Percentiles rank a stretch among this genome's conserved stretches.
Evolutionary conservation across 2,113 vertebrate genomes (phyloP).

Genomic region (Scomber scombrus): DNA sequence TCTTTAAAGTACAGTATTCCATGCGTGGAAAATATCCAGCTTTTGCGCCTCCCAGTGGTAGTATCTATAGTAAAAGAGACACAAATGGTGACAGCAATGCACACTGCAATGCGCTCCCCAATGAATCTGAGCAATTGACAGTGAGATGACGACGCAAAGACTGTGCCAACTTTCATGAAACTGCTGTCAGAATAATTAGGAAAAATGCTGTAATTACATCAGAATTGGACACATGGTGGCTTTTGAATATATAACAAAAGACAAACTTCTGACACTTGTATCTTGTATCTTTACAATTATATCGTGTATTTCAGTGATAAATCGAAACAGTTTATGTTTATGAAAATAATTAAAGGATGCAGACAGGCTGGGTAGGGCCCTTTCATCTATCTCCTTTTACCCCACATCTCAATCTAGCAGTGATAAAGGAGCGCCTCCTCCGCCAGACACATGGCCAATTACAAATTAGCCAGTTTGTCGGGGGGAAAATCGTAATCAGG

Average conservation of each 20-base stretch:
- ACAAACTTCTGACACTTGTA: neutral
- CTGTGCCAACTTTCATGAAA: neutral
- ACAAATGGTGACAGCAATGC: no score
- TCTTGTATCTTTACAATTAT: neutral
- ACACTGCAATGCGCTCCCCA: no score
- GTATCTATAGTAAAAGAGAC: no score
- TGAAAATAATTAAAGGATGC: conserved; percentile 33
- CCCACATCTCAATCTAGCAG: conserved; percentile 68
- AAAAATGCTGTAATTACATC: neutral
- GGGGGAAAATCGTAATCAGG: conserved; percentile 82
- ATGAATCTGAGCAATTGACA: no score
- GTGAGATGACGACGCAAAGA: neutral
- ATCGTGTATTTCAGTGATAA: neutral
- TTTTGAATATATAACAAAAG: neutral
- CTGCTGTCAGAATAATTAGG: neutral
- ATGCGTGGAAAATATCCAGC: neutral
- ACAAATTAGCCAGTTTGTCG: conserved; percentile 87
- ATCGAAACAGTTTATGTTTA: conserved; percentile 11
- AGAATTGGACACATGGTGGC: neutral
- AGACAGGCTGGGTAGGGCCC: conserved; percentile 22
- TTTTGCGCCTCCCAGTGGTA: neutral
- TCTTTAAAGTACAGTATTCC: no score
- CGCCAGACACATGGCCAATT: conserved; percentile 83
- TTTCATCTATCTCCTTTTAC: conserved; percentile 58
- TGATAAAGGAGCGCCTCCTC: conserved; percentile 74